Conservation (phyloP, 2,888 invertebrate species). For the Trachelus troglodyta region DNA sequence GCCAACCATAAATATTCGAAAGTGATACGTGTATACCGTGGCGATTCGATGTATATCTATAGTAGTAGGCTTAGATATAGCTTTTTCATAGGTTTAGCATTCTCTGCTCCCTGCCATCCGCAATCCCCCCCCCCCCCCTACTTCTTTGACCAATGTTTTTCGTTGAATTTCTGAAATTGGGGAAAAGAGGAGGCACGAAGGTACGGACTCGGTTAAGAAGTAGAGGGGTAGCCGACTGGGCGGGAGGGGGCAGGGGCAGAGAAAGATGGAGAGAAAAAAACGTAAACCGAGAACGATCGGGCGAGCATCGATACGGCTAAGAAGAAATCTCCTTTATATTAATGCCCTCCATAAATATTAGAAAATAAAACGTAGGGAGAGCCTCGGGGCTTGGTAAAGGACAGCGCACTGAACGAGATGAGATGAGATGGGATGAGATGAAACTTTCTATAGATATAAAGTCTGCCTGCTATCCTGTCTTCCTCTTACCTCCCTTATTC, state of each 20-base stretch:
- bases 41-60: not conserved
- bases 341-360: conserved; percentile 34
- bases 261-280: not conserved
- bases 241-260: no score
- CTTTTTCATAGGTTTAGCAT: not conserved
- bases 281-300: not conserved
- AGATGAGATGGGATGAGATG: conserved; percentile 22
- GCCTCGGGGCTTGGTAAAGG: conserved; percentile 25
- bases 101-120: not conserved
- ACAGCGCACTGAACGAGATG: not conserved
- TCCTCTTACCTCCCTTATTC: not conserved
- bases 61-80: not conserved
- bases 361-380: conserved; percentile 31
- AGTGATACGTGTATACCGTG: conserved; percentile 25
- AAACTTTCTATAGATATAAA: conserved; percentile 6
- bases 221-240: no score
- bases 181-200: not conserved
- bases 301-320: not conserved
- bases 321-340: conserved; percentile 21
- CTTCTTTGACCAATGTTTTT: not conserved
- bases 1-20: conserved; percentile 38
- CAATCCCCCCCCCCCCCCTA: not conserved
- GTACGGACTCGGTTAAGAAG: not conserved
- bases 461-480: not conserved
- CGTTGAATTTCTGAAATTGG: not conserved